Evolutionary conservation across 2,113 vertebrate species (phyloP), one percentile per base, ranked within the genome.

Genomic region (Xenopus borealis): DNA sequence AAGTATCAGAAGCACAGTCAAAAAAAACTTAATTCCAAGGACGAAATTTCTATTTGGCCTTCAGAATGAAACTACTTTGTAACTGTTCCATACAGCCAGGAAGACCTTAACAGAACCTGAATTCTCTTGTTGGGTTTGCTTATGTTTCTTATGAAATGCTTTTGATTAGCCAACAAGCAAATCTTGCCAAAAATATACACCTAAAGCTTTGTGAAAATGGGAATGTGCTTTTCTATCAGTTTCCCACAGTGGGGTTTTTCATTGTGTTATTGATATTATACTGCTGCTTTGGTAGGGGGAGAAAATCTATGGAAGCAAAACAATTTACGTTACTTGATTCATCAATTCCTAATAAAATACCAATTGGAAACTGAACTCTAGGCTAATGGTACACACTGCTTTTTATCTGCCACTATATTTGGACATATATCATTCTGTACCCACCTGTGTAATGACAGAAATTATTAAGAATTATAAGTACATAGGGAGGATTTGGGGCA

Each of bases 181-280:
- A 30, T 44, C 12, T 23, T 45, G 53, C 44, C 64, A 74, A 61
- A 52, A 74, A 30, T 46, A 30, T 17, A 74, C 19, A 61, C 64
- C 65, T 75, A 67, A 59, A 65, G 59, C 66, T 67, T 67, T 44
- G 59, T 19, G 16, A 50, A 58, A 59, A 23, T 44, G 62, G 18
- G 62, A 72, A 55, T 17, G 47, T 23, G 19, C 40, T 58, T 9
- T 46, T 45, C n/a, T n/a, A 62, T 17, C 16, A 2, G 61, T 65
- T 72, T 72, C 61, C 71, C 33, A 33, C 47, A 72, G 47, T 62
- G 20, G 23, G 71, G 62, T 40, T 66, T n/a, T n/a, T 20, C 65
- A 72, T 72, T 72, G 70, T 72, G 17, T 13, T 72, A 17, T 64
- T 10, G 4, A 12, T 50, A 50, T 50, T 50, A 10, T 50, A 14